Conservation (phyloP, 2,888 invertebrate species). For the Microchrysa polita region DNA sequence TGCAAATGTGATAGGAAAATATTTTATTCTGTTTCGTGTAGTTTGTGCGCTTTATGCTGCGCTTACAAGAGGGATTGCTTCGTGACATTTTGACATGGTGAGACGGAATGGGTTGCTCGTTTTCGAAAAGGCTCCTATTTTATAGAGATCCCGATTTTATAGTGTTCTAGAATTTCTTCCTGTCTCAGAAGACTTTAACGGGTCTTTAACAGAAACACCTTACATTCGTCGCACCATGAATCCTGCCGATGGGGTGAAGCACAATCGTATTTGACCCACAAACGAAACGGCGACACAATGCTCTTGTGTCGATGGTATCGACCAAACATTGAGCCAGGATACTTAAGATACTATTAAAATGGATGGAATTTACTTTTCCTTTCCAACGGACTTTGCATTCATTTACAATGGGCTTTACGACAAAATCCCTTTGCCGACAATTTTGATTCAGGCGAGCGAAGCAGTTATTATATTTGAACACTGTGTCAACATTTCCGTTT, state of each 20-base stretch:
- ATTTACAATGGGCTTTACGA: conserved; percentile 31
- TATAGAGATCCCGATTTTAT: too few species aligned
- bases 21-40: conserved; percentile 15
- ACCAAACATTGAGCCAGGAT: neutral
- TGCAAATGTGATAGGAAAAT: conserved; percentile 22
- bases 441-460: conserved; percentile 17
- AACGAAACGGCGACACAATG: too few species aligned
- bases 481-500: conserved; percentile 7
- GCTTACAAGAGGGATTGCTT: conserved; percentile 7
- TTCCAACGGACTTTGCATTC: conserved; percentile 28
- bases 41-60: too few species aligned
- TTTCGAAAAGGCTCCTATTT: too few species aligned
- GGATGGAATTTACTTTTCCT: conserved; percentile 1
- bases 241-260: too few species aligned
- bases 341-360: conserved; percentile 3
- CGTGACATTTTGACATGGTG: conserved; percentile 2
- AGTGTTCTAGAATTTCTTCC: too few species aligned
- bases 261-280: too few species aligned
- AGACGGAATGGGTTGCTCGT: too few species aligned
- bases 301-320: too few species aligned
- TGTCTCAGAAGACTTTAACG: too few species aligned
- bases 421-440: conserved; percentile 7
- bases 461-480: conserved; percentile 21
- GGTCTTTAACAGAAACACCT: too few species aligned
- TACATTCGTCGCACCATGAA: too few species aligned